A percentile compares a stretch with the other conserved stretches of the same genome.
Evolutionary conservation across 92 coral and sea anemone species (phyloP).

Genomic region (Meandrina meandrites): DNA sequence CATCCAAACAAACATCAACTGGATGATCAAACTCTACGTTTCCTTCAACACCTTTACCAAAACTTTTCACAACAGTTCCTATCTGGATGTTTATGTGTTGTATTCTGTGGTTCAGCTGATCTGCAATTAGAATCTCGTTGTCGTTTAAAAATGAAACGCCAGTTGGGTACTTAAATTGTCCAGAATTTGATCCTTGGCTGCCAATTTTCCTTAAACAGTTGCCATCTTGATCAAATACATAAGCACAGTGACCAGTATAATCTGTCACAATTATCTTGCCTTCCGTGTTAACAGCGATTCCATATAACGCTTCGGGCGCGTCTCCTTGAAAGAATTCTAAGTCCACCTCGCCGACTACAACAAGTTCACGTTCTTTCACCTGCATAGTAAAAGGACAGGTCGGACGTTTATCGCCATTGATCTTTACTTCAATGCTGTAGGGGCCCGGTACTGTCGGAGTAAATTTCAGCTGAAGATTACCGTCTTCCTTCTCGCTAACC

Average conservation of each 20-base stretch:
- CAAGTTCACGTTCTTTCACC: slow-evolving; percentile 5
- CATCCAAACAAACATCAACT: not conserved
- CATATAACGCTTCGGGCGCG: no score
- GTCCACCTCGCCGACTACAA: not conserved
- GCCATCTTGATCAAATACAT: no score
- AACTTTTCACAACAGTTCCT: not conserved
- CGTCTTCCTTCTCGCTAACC: not conserved
- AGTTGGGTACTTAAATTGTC: not conserved
- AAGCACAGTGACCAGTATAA: no score
- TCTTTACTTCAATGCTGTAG: not conserved
- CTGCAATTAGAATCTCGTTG: not conserved
- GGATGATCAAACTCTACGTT: not conserved
- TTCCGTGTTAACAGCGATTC: no score
- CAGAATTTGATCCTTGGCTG: no score
- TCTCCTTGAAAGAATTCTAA: not conserved
- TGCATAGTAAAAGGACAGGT: not conserved
- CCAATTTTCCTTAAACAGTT: no score
- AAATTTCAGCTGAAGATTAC: not conserved
- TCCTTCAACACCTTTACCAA: not conserved
- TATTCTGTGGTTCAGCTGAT: not conserved
- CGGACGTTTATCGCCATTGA: not conserved
- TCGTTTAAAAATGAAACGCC: not conserved
- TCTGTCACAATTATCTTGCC: no score
- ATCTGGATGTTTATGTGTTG: not conserved
- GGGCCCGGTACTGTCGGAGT: not conserved